phyloP scores from a whole-genome alignment of 2,888 invertebrate genomes.

The Eumerus sabulonum region DNA sequence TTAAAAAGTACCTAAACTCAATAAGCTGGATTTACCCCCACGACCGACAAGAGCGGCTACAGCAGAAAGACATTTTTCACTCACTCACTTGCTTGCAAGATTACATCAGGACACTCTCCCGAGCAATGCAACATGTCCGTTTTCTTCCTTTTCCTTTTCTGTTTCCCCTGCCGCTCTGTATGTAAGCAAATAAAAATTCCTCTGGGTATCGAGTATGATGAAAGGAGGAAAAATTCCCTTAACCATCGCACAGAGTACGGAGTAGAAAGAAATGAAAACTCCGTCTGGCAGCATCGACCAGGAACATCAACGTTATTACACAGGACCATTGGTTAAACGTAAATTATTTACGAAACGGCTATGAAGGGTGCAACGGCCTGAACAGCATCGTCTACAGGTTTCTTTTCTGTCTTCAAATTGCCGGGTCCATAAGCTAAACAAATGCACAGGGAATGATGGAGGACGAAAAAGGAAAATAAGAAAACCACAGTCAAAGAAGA shows the following conservation, averaged over 20 bases:
- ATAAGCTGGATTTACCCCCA: too few species aligned
- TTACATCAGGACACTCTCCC: slow-evolving; percentile 38
- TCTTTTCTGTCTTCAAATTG: neutral
- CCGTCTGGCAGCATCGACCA: too few species aligned
- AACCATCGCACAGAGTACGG: too few species aligned
- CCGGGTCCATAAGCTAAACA: slow-evolving; percentile 31
- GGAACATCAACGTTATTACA: slow-evolving; percentile 8
- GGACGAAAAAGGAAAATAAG: too few species aligned
- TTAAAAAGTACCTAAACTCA: slow-evolving; percentile 8
- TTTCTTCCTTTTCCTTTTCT: slow-evolving; percentile 22
- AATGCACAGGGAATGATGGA: slow-evolving; percentile 16
- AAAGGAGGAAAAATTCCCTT: slow-evolving; percentile 3
- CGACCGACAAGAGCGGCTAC: neutral
- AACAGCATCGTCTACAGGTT: neutral
- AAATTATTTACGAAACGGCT: slow-evolving; percentile 58
- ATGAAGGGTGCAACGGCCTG: slow-evolving; percentile 6
- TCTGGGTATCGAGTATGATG: neutral
- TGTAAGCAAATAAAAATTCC: slow-evolving; percentile 23
- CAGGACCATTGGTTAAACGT: slow-evolving; percentile 51
- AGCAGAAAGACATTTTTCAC: neutral
- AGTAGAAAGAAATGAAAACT: neutral
- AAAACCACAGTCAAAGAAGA: slow-evolving; percentile 54
- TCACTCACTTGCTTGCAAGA: neutral
- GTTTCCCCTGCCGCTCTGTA: neutral
- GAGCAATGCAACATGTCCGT: slow-evolving; percentile 57